Evolutionary conservation across 2,888 invertebrate genomes (phyloP), one percentile per base, ranked within the genome.

Genomic region (Acanthacorydalis orientalis): DNA sequence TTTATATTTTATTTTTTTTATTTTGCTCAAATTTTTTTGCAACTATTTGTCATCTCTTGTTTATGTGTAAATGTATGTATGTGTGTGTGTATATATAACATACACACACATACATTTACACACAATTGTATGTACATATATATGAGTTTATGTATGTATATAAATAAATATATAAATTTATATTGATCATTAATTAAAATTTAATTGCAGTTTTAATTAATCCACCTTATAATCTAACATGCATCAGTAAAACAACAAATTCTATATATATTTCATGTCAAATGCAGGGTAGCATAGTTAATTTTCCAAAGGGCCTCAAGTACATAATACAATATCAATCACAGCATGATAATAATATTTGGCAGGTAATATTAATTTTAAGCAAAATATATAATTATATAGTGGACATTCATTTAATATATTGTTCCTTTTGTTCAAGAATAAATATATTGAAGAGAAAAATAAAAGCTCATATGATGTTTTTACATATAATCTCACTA

Each of bases 291-390:
- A 61, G 67, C 6, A 62, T 77, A 64, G 58, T 62, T 32, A 62
- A 58, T 40, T 75, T 76, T 56, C 70, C 71, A 4, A 62, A 65
- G 31, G 72, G 72, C 40, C 54, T 77, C 12, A 56, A 64, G 51
- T 69, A 71, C 51, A 62, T 68, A 52, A 60, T 77, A n/a, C 60
- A 64, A 39, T 74, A 73, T 59, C 69, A 69, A 48, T 69, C 69
- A 49, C 66, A 69, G 49, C 69, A 67, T 63, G 67, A 68, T 51
- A 55, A 57, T n/a, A 58, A 59, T n/a, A n/a, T n/a, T 49, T 74
- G 73, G 73, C 53, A 61, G 58, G 68, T 67, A 58, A 9, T 14
- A n/a, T n/a, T n/a, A n/a, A n/a, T n/a, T n/a, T n/a, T n/a, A n/a
- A n/a, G n/a, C n/a, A n/a, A n/a, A n/a, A n/a, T n/a, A n/a, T n/a